phyloP scores from a whole-genome alignment of 2,113 vertebrate species.

The Anolis sagrei region DNA sequence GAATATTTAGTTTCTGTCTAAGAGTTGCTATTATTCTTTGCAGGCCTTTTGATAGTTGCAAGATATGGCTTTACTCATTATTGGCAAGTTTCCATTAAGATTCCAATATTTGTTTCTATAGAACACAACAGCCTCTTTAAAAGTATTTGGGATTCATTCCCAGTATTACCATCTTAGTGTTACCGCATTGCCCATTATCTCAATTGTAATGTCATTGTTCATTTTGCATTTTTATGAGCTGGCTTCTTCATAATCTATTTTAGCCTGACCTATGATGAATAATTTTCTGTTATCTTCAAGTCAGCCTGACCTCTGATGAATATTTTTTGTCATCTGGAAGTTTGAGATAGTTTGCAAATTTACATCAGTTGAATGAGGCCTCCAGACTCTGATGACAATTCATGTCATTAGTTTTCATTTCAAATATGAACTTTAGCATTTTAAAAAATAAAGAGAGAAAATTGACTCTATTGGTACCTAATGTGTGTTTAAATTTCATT shows the following conservation, averaged over 20 bases:
- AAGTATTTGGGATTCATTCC: background rate
- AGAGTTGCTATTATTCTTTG: too few species aligned
- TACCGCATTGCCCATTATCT: background rate
- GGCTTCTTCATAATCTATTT: background rate
- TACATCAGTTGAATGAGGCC: conserved; percentile 17
- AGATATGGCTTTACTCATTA: background rate
- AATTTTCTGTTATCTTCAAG: background rate
- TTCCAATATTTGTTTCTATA: background rate
- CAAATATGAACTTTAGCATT: background rate
- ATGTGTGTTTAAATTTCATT: background rate
- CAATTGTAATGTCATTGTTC: background rate
- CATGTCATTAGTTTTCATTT: background rate
- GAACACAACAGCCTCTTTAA: background rate
- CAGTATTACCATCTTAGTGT: too few species aligned
- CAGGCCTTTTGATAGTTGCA: background rate
- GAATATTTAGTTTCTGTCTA: too few species aligned
- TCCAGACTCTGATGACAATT: background rate
- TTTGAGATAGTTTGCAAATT: background rate
- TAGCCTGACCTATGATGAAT: background rate
- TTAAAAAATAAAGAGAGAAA: background rate
- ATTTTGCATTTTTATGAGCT: background rate
- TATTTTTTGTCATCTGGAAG: background rate
- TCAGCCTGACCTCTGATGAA: background rate
- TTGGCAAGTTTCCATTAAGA: background rate
- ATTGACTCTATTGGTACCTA: background rate